phyloP scores from a whole-genome alignment of 2,797 vertebrate genomes.

The Loriculus beryllinus region DNA sequence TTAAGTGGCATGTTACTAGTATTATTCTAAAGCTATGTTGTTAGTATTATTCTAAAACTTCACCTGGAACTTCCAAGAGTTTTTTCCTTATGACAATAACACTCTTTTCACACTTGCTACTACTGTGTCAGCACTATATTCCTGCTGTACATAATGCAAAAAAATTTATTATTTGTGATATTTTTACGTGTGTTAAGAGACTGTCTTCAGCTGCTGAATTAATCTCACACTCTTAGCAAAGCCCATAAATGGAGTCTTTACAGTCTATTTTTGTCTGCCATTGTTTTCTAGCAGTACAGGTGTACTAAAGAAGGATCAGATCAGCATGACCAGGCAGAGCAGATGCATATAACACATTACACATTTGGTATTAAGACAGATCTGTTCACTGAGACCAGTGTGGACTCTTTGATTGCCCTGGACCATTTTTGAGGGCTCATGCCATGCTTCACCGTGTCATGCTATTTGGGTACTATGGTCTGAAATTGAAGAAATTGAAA shows the following conservation, averaged over 20 bases:
- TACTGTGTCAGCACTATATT: background rate
- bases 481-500: background rate
- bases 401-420: background rate
- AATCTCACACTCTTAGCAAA: background rate
- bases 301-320: background rate
- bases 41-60: background rate
- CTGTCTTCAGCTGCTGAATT: background rate
- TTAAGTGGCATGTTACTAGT: background rate
- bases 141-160: background rate
- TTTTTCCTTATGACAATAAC: background rate
- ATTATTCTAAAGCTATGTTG: no score
- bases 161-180: background rate
- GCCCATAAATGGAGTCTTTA: background rate
- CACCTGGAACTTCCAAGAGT: background rate
- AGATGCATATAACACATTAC: background rate
- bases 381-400: background rate
- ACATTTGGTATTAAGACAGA: background rate
- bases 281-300: background rate
- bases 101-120: accelerated
- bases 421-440: background rate
- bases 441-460: background rate
- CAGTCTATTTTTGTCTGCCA: background rate
- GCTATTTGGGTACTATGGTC: background rate
- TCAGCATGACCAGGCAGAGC: background rate
- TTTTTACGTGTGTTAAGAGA: background rate